phyloP scores from a whole-genome alignment of 1,140 invertebrate species.

The Vanessa tameamea region DNA sequence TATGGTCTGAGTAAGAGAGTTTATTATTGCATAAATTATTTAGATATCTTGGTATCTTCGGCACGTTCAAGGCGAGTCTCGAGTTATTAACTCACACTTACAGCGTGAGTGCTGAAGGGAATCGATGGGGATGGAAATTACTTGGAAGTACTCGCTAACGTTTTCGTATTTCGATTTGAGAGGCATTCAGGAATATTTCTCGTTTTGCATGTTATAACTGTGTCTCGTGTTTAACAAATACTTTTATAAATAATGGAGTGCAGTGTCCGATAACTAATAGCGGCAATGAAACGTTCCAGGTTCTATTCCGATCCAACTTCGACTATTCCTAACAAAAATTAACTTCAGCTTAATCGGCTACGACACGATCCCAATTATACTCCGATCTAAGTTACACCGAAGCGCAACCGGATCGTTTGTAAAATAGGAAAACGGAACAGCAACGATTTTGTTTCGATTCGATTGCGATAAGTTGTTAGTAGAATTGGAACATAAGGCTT shows the following conservation, averaged over 20 bases:
- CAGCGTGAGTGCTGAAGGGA: slow-evolving; percentile 7
- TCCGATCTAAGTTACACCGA: too few species aligned
- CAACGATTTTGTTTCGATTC: too few species aligned
- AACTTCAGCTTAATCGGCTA: too few species aligned
- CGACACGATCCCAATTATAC: too few species aligned
- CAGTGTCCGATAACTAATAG: background rate
- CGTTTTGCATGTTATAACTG: background rate
- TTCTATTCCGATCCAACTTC: too few species aligned
- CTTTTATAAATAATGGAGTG: background rate
- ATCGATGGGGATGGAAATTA: slow-evolving; percentile 11
- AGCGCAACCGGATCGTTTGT: too few species aligned
- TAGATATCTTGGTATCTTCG: background rate
- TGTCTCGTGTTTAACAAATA: background rate
- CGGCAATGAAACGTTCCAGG: too few species aligned
- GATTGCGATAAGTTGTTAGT: too few species aligned
- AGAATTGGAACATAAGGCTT: too few species aligned
- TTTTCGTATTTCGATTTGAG: slow-evolving; percentile 14
- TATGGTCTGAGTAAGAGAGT: background rate
- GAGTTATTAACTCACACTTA: background rate
- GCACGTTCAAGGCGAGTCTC: slow-evolving; percentile 3
- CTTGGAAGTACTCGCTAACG: background rate
- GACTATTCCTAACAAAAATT: too few species aligned
- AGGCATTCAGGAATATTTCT: background rate
- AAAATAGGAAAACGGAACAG: too few species aligned
- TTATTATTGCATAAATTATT: background rate